These are phyloP conservation scores for Teleogryllus oceanicus DNA, from an alignment of 2,888 invertebrate genomes.

Conservation along the genomic window DNA sequence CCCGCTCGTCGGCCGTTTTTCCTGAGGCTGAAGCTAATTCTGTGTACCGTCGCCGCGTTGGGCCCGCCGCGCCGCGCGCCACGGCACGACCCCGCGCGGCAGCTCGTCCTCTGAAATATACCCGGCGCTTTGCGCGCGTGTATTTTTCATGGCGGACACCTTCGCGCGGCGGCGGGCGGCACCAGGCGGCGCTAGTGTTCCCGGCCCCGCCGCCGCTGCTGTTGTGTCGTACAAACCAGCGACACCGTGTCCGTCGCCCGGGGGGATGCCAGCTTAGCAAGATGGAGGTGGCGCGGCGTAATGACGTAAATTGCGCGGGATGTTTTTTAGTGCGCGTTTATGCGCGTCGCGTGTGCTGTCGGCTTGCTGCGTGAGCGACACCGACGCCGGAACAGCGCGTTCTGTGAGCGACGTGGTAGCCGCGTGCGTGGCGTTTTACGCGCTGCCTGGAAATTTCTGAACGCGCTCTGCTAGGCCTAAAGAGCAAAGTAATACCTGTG, in stretches of 20 bases:
- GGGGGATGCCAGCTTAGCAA: background rate
- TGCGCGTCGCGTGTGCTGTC: too few relatives aligned
- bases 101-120: background rate
- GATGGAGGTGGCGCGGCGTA: background rate
- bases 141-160: background rate
- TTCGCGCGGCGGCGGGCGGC: background rate
- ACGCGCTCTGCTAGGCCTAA: too few relatives aligned
- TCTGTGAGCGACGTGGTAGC: too few relatives aligned
- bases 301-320: background rate
- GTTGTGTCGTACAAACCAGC: too few relatives aligned
- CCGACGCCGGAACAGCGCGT: too few relatives aligned
- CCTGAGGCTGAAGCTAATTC: slow-evolving; percentile 1
- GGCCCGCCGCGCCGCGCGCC: background rate
- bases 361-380: too few relatives aligned
- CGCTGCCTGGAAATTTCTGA: too few relatives aligned
- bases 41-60: background rate
- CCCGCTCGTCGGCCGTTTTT: background rate
- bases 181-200: background rate
- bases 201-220: too few relatives aligned
- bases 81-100: background rate
- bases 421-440: too few relatives aligned
- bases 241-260: background rate
- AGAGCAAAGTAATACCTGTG: too few relatives aligned
- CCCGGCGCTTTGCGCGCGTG: background rate
- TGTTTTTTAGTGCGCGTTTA: background rate